phyloP scores from a whole-genome alignment of 2,888 invertebrate species.

The Temnothorax unifasciatus region DNA sequence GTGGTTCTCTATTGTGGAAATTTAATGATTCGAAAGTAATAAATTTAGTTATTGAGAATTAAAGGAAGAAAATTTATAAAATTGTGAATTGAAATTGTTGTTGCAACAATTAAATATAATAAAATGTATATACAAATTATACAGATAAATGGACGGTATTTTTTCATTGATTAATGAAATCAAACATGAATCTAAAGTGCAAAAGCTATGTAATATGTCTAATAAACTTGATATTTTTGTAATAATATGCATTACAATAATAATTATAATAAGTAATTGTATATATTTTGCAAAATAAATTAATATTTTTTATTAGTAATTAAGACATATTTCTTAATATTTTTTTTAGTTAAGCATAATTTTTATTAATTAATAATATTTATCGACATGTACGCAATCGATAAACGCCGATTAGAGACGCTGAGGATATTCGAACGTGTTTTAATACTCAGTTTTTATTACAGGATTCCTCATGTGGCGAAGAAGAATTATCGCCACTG shows the following conservation, averaged over 20 bases:
- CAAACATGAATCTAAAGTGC: background rate
- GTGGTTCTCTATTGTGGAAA: background rate
- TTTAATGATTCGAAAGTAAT: background rate
- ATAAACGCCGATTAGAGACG: background rate
- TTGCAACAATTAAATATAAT: background rate
- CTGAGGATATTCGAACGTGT: background rate
- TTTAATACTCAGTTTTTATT: constrained; percentile 38
- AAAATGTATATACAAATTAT: background rate
- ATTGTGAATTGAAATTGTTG: background rate
- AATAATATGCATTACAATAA: background rate
- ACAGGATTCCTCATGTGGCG: constrained; percentile 83
- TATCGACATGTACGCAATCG: background rate
- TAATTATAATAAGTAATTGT: background rate
- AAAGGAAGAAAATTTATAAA: background rate
- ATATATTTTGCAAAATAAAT: background rate
- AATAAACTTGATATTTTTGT: background rate
- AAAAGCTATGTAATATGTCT: background rate
- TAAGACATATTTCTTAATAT: background rate
- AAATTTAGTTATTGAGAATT: background rate
- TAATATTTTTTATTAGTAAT: background rate
- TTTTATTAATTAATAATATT: background rate
- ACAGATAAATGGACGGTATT: background rate
- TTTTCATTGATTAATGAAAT: background rate
- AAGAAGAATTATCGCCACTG: constrained; percentile 76
- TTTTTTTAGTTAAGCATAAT: background rate